Evolutionary conservation across 2,888 invertebrate species (phyloP), one percentile per base, ranked within the genome.

Genomic region (Nasonovia ribisnigri): DNA sequence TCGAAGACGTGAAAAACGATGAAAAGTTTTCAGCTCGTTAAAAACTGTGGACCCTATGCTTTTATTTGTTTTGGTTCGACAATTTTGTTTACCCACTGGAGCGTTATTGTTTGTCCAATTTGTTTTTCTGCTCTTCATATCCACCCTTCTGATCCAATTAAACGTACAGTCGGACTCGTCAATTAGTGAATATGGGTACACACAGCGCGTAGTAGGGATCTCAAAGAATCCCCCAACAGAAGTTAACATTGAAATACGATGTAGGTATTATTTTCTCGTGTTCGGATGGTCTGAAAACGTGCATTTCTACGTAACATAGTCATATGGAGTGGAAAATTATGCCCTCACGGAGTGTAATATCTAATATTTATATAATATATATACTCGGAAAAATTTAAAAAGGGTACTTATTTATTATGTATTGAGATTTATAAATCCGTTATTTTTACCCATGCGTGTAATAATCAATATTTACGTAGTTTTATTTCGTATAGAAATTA

Each of bases 51-150:
- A 86, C 86, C 86, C 86, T 13, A 86, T 42, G 90, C 60, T 87
- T 54, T 67, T 93, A 90, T 93, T 93, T 86, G 60, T 67, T 93
- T 93, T 93, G 90, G 90, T 90, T 54, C 90, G 90, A 51, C 86
- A 93, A 92, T 90, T 90, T 90, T 93, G 93, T 93, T 93, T 93
- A 67, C 93, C 42, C 90, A 67, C 90, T 29, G 86, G 90, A 93
- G 93, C 90, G 86, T 93, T 93, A 93, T 93, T 93, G 93, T 93
- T 93, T 86, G 90, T 90, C 86, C 93, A 93, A 93, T 93, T 93
- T 93, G 93, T 93, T 93, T 93, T 93, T 90, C 90, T 51, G 67
- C 86, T 86, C 60, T 51, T 13, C 60, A 36, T 88, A 51, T 84
- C 86, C 90, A 67, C 93, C 93, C 90, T 88, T 88, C 93, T 48